phyloP scores from a whole-genome alignment of 2,113 vertebrate species.

The Patagioenas fasciata region DNA sequence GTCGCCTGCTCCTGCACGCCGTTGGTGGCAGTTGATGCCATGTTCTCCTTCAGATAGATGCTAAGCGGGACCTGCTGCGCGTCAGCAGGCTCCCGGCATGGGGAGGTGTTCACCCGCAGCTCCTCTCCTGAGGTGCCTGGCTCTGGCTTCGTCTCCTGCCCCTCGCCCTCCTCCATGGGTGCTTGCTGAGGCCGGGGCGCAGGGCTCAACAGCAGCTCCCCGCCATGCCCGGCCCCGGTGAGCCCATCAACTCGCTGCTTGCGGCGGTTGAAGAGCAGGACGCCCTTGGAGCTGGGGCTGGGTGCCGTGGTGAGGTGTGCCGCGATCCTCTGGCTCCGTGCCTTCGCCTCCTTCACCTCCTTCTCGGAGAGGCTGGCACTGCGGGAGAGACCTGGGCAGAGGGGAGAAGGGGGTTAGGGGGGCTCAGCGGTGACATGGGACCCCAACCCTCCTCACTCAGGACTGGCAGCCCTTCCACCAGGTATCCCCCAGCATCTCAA shows the following conservation, averaged over 20 bases:
- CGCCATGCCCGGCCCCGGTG: slow-evolving; percentile 31
- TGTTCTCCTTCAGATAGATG: slow-evolving; percentile 78
- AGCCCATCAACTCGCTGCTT: slow-evolving; percentile 89
- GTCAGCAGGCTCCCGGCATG: not conserved
- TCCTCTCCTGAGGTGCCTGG: not conserved
- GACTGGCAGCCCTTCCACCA: not conserved
- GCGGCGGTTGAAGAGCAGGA: slow-evolving; percentile 92
- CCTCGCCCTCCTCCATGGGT: slow-evolving; percentile 76
- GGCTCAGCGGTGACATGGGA: not conserved
- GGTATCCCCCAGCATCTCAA: not conserved
- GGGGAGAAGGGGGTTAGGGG: not conserved
- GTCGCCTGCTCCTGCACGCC: slow-evolving; percentile 54
- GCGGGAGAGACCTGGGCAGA: slow-evolving; percentile 80
- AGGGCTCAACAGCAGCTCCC: not conserved
- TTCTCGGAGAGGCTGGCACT: slow-evolving; percentile 90
- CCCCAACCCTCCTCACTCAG: accelerated
- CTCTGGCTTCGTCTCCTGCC: not conserved
- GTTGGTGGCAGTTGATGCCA: slow-evolving; percentile 60
- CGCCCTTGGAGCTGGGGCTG: slow-evolving; percentile 87
- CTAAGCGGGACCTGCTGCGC: slow-evolving; percentile 66
- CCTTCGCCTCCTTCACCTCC: slow-evolving; percentile 90
- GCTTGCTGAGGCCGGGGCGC: not conserved
- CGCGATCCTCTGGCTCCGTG: slow-evolving; percentile 87
- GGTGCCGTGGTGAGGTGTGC: slow-evolving; percentile 90
- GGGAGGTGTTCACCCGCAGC: slow-evolving; percentile 40